Percentiles rank a stretch among this genome's conserved stretches.
These are phyloP conservation scores for Ametastegia equiseti DNA, from an alignment of 2,888 invertebrate species.

Conservation along the genomic window DNA sequence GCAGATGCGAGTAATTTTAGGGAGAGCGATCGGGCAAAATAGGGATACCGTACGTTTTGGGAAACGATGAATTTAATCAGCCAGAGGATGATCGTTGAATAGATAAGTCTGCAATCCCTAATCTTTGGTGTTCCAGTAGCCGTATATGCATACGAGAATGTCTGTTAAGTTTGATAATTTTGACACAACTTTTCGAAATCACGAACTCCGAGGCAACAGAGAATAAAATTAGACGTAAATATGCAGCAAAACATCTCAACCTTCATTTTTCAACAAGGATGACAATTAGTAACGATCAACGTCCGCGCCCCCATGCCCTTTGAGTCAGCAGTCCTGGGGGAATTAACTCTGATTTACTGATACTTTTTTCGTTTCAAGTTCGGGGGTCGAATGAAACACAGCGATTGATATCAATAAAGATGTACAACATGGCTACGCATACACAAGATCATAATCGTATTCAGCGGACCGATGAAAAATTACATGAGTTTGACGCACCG, in stretches of 20 bases:
- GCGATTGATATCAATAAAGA: slow-evolving; percentile 30
- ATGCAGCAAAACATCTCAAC: not conserved
- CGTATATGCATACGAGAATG: too few species aligned
- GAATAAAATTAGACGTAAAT: not conserved
- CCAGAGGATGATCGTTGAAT: not conserved
- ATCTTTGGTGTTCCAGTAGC: not conserved
- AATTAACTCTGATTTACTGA: slow-evolving; percentile 29
- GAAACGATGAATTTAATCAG: slow-evolving; percentile 4
- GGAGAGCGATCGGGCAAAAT: not conserved
- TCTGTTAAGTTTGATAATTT: not conserved
- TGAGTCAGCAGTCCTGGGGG: not conserved
- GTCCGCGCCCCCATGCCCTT: not conserved
- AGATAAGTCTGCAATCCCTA: not conserved
- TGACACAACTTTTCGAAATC: not conserved
- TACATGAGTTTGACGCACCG: not conserved
- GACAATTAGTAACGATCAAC: slow-evolving; percentile 15
- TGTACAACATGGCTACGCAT: not conserved
- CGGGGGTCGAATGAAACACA: not conserved
- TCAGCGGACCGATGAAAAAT: not conserved
- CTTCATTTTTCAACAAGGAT: not conserved
- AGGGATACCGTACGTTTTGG: not conserved
- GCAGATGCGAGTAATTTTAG: not conserved
- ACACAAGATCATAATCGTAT: not conserved
- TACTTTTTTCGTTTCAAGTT: slow-evolving; percentile 1
- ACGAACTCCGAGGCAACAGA: not conserved